These are phyloP conservation scores for Urocolius indicus DNA, from an alignment of 2,113 vertebrate species.

Conservation along the genomic window DNA sequence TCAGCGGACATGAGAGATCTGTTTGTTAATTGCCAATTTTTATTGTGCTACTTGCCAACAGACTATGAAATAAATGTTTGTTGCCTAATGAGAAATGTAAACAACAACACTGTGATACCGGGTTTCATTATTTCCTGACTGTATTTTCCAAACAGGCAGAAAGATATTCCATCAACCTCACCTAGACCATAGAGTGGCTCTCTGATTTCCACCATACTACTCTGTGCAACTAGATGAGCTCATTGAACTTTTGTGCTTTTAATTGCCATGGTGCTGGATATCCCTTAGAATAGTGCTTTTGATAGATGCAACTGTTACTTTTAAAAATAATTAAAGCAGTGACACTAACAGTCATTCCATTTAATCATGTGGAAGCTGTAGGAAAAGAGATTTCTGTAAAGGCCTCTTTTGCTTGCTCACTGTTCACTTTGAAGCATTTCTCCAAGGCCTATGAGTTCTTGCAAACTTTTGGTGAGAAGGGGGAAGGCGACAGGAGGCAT, in stretches of 20 bases:
- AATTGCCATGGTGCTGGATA: neutral
- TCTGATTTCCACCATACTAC: neutral
- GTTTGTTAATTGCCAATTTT: neutral
- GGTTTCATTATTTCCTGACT: neutral
- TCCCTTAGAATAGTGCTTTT: neutral
- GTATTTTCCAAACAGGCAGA: neutral
- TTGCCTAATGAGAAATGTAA: neutral
- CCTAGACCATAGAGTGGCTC: neutral
- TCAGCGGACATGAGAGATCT: neutral
- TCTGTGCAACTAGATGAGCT: neutral
- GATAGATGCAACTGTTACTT: neutral
- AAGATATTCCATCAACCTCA: neutral
- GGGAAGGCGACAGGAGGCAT: neutral
- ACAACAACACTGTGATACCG: neutral
- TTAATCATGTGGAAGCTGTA: neutral
- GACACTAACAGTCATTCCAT: neutral
- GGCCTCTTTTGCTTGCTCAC: neutral
- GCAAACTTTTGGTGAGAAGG: neutral
- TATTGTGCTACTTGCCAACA: neutral
- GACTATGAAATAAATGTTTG: neutral
- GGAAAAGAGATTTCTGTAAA: neutral
- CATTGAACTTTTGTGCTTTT: neutral
- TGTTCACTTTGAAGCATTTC: neutral
- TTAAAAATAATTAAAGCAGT: neutral
- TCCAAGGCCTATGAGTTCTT: neutral